These are phyloP conservation scores for Mallotus villosus DNA, from an alignment of 2,797 vertebrate species.

Conservation along the genomic window DNA sequence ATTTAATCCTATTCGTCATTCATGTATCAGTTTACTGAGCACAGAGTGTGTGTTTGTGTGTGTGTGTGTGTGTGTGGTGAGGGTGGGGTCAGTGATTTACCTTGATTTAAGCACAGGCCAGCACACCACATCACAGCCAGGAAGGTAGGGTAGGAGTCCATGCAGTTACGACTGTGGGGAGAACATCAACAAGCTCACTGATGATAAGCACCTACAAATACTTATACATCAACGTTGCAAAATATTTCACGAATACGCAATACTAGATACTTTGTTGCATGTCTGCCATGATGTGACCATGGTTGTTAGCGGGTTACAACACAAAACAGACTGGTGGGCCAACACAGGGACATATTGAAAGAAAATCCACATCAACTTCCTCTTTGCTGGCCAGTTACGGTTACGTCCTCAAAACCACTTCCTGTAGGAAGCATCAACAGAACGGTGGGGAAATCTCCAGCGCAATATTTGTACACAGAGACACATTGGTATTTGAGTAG, in stretches of 20 bases:
- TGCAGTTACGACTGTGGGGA: conserved; percentile 87
- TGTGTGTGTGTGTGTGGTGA: conserved; percentile 2
- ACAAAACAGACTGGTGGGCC: not conserved
- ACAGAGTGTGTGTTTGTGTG: not conserved
- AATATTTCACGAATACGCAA: not conserved
- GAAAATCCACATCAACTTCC: no score
- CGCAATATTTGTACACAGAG: no score
- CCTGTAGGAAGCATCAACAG: not conserved
- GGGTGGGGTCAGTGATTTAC: conserved; percentile 66
- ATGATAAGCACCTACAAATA: conserved; percentile 2
- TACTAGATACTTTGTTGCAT: not conserved
- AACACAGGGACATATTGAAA: no score
- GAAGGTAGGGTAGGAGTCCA: conserved; percentile 90
- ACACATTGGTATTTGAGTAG: not conserved
- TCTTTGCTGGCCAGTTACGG: no score
- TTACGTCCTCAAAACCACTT: not conserved
- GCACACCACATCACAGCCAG: conserved; percentile 91
- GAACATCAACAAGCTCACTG: conserved; percentile 9
- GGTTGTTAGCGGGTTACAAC: not conserved
- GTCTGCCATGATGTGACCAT: not conserved
- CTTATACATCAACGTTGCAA: not conserved
- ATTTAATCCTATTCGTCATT: no score
- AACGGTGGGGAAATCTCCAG: not conserved
- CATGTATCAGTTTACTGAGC: no score
- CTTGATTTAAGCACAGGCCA: conserved; percentile 91